Evolutionary conservation across 2,113 vertebrate genomes (phyloP), one percentile per base, ranked within the genome.

Genomic region (Dolichallabes microphthalmus): DNA sequence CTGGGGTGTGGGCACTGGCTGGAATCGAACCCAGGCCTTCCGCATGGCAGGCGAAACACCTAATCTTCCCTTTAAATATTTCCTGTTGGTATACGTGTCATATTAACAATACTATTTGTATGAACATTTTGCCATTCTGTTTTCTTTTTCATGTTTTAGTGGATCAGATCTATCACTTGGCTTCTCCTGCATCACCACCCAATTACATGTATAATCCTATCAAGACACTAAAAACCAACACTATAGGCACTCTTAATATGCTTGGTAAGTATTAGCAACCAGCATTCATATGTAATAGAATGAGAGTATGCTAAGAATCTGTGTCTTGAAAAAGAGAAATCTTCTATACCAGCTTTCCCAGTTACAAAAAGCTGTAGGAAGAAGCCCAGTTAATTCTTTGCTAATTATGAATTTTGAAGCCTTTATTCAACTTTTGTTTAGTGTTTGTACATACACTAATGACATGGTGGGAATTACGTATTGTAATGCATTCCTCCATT

Each of bases 201-300:
- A 99, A 99, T 93, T 99, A 99, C 92, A 99, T 99, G 98, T 99
- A 99, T 90, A 99, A 99, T 89, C 98, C 98, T 82, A 99, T 99
- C 94, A 99, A 99, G 94, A 99, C 98, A 0, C 90, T 99, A 39
- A 99, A 99, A 93, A 99, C 98, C 32, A 99, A 99, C 90, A 99
- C 98, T 6, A 99, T 99, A 10, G 98, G 98, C 68, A 99, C 98
- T 0, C 91, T 99, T 3, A 99, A 99, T 90, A 99, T 99, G 98
- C 93, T 99, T 39, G 98, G 98, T 98, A 87, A 96, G 97, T 95
- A 15, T 12, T 30, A 11, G 14, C 30, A 35, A 17, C 11, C 52
- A 74, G 35, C 25, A 12, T 81, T 64, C 20, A 50, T 8, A 27
- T 57, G 9, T 6, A 3, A 57, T 77, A 53, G 74, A 14, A 35